phyloP scores from a whole-genome alignment of 2,888 invertebrate species.

The Eulithis testata region DNA sequence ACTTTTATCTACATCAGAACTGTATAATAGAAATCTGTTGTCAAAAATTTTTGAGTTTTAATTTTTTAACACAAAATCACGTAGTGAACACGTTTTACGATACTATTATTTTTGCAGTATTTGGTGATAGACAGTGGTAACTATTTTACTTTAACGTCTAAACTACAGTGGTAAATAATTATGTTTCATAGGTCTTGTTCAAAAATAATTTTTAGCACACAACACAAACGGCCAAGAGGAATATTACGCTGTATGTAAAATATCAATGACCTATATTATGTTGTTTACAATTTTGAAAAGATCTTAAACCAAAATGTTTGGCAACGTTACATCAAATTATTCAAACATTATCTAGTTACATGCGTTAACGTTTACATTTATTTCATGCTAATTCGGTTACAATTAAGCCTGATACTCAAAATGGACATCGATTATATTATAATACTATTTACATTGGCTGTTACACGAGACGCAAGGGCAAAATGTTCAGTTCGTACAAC shows the following conservation, averaged over 20 bases:
- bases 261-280: constrained; percentile 41
- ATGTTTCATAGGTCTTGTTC: no score
- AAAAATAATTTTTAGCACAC: no score
- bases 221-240: not conserved
- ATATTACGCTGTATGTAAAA: not conserved
- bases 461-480: constrained; percentile 28
- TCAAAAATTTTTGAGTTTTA: not conserved
- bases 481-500: constrained; percentile 23
- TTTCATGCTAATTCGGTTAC: constrained; percentile 31
- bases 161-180: no score
- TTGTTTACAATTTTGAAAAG: constrained; percentile 34
- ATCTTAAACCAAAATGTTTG: constrained; percentile 28
- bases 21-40: no score
- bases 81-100: no score
- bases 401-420: constrained; percentile 30
- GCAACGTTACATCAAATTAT: constrained; percentile 8
- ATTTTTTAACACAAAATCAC: not conserved
- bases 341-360: constrained; percentile 8
- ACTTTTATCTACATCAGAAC: constrained; percentile 11
- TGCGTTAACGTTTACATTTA: constrained; percentile 26
- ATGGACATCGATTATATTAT: constrained; percentile 27
- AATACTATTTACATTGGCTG: constrained; percentile 44
- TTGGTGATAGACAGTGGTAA: not conserved
- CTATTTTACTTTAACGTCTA: not conserved
- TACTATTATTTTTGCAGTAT: not conserved